Evolutionary conservation across 2,888 invertebrate species (phyloP).

Genomic region (Salpingus planirostris): DNA sequence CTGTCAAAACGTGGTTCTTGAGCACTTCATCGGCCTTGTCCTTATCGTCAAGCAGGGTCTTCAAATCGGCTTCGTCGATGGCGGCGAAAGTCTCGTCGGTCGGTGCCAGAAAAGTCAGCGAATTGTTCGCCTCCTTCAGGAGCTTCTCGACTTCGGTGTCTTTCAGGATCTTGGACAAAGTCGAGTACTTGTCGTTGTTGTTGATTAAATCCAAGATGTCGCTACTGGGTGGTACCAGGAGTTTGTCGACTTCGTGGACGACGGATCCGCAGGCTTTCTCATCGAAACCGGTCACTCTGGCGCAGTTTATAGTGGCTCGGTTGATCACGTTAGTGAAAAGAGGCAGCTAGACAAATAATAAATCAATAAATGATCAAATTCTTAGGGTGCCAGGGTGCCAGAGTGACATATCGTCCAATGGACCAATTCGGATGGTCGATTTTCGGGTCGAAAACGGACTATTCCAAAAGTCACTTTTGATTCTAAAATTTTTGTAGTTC

Average conservation of each 20-base stretch:
- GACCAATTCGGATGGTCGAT: slow-evolving; percentile 3
- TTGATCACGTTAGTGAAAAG: slow-evolving; percentile 49
- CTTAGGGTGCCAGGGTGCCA: too few relatives aligned
- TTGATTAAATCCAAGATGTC: slow-evolving; percentile 45
- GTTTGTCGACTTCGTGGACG: slow-evolving; percentile 55
- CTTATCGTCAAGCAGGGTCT: slow-evolving; percentile 42
- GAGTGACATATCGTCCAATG: too few relatives aligned
- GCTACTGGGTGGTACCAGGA: slow-evolving; percentile 46
- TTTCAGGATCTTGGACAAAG: slow-evolving; percentile 39
- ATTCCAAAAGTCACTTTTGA: background rate
- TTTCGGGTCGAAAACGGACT: too few relatives aligned
- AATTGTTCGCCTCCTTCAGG: slow-evolving; percentile 39
- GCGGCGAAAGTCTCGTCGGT: slow-evolving; percentile 48
- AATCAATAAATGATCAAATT: too few relatives aligned
- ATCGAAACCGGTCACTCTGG: slow-evolving; percentile 51
- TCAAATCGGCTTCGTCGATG: slow-evolving; percentile 42
- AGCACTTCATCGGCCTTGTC: slow-evolving; percentile 43
- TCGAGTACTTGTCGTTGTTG: slow-evolving; percentile 39
- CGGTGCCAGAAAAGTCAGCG: slow-evolving; percentile 51
- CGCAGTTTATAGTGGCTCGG: slow-evolving; percentile 60
- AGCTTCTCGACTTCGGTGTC: slow-evolving; percentile 45
- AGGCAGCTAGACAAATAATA: slow-evolving; percentile 45
- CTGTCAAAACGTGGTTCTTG: slow-evolving; percentile 46
- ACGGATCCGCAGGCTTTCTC: slow-evolving; percentile 59
- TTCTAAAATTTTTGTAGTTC: too few relatives aligned